These are phyloP conservation scores for Acheta domesticus DNA, from an alignment of 2,888 invertebrate genomes.

Conservation along the genomic window DNA sequence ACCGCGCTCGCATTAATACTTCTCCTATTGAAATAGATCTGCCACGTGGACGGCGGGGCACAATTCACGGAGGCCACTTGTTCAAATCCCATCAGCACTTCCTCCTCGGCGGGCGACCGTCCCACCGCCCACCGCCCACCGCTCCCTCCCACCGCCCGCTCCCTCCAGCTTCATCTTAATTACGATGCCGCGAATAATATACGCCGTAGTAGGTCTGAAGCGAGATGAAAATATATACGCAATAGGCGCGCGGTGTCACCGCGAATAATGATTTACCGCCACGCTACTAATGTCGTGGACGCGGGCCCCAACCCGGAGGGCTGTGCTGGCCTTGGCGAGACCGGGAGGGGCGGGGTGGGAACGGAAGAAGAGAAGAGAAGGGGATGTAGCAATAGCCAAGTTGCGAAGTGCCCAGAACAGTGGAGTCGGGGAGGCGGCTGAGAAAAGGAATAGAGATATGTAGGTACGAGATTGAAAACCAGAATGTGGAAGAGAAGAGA, in stretches of 20 bases:
- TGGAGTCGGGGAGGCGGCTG: too few relatives aligned
- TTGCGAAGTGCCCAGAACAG: too few relatives aligned
- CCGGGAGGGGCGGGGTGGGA: too few relatives aligned
- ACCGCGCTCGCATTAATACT: neutral
- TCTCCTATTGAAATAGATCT: neutral
- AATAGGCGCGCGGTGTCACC: constrained; percentile 1
- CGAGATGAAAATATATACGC: constrained; percentile 18
- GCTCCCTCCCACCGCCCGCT: neutral
- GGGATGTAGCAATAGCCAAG: neutral
- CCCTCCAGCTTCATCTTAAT: neutral
- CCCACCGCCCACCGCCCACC: neutral
- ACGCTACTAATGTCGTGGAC: neutral
- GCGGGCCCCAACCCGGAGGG: too few relatives aligned
- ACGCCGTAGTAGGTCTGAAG: neutral
- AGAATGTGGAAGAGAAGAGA: too few relatives aligned
- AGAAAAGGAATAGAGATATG: too few relatives aligned
- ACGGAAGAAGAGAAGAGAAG: neutral
- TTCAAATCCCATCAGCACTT: neutral
- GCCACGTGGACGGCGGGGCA: neutral
- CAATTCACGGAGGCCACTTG: neutral
- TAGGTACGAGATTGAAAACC: too few relatives aligned
- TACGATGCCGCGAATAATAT: constrained; percentile 1
- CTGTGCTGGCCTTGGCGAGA: too few relatives aligned
- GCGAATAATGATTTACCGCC: neutral
- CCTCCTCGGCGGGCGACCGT: neutral